A percentile compares a stretch with the other conserved stretches of the same genome.
These are phyloP conservation scores for Drosophila paramelanica DNA, from an alignment of 2,888 invertebrate genomes.

Conservation along the genomic window DNA sequence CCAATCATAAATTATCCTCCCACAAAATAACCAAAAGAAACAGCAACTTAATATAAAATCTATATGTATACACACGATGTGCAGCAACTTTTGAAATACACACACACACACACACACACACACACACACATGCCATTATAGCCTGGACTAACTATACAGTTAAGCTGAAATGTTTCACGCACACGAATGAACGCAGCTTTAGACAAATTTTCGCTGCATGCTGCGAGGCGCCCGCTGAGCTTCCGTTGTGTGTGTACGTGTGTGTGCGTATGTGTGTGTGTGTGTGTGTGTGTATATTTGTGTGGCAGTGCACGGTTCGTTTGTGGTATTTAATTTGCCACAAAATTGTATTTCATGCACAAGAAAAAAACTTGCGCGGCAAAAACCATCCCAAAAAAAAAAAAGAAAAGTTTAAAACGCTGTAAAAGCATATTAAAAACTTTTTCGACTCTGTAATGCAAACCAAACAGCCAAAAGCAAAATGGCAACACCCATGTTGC, in stretches of 20 bases:
- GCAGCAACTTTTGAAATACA: conserved; percentile 14
- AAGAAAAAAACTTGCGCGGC: conserved; percentile 16
- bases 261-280: conserved; percentile 10
- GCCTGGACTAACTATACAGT: conserved; percentile 26
- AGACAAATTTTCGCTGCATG: conserved; percentile 65
- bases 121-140: conserved; percentile 21
- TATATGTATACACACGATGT: conserved; percentile 6
- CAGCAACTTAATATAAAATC: conserved; percentile 1
- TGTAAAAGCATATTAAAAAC: conserved; percentile 70
- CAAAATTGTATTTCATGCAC: conserved; percentile 67
- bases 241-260: conserved; percentile 9
- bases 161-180: conserved; percentile 52
- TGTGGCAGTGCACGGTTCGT: conserved; percentile 54
- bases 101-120: conserved; percentile 9
- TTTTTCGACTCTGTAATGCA: conserved; percentile 52
- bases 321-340: conserved; percentile 77
- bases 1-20: not conserved
- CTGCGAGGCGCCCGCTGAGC: conserved; percentile 56
- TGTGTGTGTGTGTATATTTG: conserved; percentile 22
- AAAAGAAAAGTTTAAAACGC: conserved; percentile 57
- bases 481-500: conserved; percentile 43
- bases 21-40: not conserved
- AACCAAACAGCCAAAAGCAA: conserved; percentile 36
- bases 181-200: conserved; percentile 48
- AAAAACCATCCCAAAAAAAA: conserved; percentile 38